Evolutionary conservation across 2,888 invertebrate species (phyloP).

Genomic region (Dilophus febrilis): DNA sequence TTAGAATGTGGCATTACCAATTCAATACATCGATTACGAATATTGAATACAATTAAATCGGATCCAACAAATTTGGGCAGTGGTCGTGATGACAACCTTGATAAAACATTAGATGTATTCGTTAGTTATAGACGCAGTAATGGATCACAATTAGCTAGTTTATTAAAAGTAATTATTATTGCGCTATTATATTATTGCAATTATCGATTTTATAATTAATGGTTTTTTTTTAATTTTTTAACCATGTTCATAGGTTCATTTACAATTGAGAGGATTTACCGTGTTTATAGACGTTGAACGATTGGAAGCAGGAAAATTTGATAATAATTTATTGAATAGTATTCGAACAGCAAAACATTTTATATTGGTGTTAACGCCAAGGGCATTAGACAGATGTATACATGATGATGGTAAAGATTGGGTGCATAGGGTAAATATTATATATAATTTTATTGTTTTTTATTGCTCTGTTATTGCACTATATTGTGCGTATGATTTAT

Average conservation of each 20-base stretch:
- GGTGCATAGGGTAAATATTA: conserved; percentile 82
- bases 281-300: conserved; percentile 98
- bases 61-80: conserved; percentile 47
- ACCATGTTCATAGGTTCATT: conserved; percentile 46
- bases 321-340: conserved; percentile 91
- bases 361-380: conserved; percentile 85
- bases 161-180: conserved; percentile 56
- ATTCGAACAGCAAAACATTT: conserved; percentile 95
- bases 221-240: not conserved
- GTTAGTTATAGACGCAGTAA: conserved; percentile 95
- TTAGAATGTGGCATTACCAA: conserved; percentile 84
- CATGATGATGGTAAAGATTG: conserved; percentile 96
- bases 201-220: too few relatives aligned
- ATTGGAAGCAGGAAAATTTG: conserved; percentile 96
- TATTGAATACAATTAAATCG: conserved; percentile 67
- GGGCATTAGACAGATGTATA: conserved; percentile 85
- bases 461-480: conserved; percentile 2
- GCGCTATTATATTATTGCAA: too few relatives aligned
- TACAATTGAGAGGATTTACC: conserved; percentile 86
- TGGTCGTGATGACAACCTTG: conserved; percentile 57
- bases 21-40: conserved; percentile 84
- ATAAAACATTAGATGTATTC: conserved; percentile 90
- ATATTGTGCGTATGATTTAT: too few relatives aligned
- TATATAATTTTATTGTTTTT: too few relatives aligned
- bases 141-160: conserved; percentile 89